These are phyloP conservation scores for Keiferia lycopersicella DNA, from an alignment of 2,888 invertebrate species.

Conservation along the genomic window DNA sequence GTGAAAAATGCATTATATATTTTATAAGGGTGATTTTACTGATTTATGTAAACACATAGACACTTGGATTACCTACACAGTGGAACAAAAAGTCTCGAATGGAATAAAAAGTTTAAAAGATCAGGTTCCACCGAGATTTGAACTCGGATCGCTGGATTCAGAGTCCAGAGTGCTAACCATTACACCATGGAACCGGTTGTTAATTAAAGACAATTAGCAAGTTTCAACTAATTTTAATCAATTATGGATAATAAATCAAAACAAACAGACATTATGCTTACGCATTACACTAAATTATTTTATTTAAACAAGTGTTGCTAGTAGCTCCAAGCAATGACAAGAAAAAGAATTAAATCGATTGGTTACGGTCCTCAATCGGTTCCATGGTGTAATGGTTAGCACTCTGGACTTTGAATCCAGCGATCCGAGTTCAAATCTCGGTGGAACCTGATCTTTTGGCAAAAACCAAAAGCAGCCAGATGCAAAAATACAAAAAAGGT, in stretches of 20 bases:
- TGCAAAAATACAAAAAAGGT: too few relatives aligned
- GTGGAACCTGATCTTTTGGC: slow-evolving; percentile 82
- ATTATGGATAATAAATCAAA: not conserved
- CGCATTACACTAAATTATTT: not conserved
- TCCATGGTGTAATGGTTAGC: slow-evolving; percentile 88
- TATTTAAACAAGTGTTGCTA: not conserved
- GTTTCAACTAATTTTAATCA: not conserved
- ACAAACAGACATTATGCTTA: not conserved
- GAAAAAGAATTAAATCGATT: not conserved
- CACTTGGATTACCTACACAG: too few relatives aligned
- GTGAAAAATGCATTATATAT: too few relatives aligned
- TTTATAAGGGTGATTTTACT: too few relatives aligned
- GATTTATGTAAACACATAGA: too few relatives aligned
- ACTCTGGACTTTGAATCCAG: slow-evolving; percentile 92
- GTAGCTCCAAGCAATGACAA: not conserved
- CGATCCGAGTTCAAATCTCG: slow-evolving; percentile 92
- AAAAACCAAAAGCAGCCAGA: too few relatives aligned
- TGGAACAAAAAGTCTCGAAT: too few relatives aligned
- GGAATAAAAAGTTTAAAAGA: slow-evolving; percentile 37
- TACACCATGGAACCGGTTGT: slow-evolving; percentile 86
- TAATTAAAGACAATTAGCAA: not conserved
- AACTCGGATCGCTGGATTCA: slow-evolving; percentile 93
- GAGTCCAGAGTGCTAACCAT: slow-evolving; percentile 92
- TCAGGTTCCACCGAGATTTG: slow-evolving; percentile 90
- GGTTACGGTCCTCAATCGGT: slow-evolving; percentile 65